Evolutionary conservation across 2,113 vertebrate species (phyloP), one percentile per base, ranked within the genome.

Genomic region (Catagonus wagneri): DNA sequence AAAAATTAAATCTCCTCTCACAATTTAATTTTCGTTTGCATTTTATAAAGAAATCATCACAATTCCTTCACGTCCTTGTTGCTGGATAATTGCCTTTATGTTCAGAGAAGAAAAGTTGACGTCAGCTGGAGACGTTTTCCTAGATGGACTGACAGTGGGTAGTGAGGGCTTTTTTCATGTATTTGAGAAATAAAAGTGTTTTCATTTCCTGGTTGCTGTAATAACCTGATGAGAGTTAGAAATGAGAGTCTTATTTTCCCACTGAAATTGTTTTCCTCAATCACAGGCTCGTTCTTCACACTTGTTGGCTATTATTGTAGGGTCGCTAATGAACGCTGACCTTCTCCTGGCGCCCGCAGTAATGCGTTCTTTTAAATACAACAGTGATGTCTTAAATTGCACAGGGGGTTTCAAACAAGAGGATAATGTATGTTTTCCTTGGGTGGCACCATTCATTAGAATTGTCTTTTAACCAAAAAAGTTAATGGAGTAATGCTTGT

Each of bases 201-300:
- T 96, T 83, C 96, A 65, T 96, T 96, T 95, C 16, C 96, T 54
- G 32, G 60, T 60, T 80, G 81, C 84, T 44, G 13, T 86, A 92
- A 94, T 96, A 92, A 96, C 85, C 94, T 61, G 68, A 61, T 0
- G 2, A 84, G 69, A 44, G 90, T 90, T 27, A 84, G 93, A 96
- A 92, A 92, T 25, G 95, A 97, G 90, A 94, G 85, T 83, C 88
- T 96, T 96, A 34, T 96, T 97, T 97, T 95, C 96, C 76, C 19
- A 50, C 71, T 22, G 88, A 90, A 93, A 97, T 93, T 83, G 94
- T 95, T 95, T 96, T 71, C 94, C 78, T 72, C 80, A 3, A 50
- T 69, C 81, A 0, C 63, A 25, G 93, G 78, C 88, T 90, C 56
- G 0, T 78, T 76, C 71, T 84, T 96, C 76, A 36, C 95, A 96